Evolutionary conservation across 2,113 vertebrate genomes (phyloP), one percentile per base, ranked within the genome.

Genomic region (Austrofundulus limnaeus): DNA sequence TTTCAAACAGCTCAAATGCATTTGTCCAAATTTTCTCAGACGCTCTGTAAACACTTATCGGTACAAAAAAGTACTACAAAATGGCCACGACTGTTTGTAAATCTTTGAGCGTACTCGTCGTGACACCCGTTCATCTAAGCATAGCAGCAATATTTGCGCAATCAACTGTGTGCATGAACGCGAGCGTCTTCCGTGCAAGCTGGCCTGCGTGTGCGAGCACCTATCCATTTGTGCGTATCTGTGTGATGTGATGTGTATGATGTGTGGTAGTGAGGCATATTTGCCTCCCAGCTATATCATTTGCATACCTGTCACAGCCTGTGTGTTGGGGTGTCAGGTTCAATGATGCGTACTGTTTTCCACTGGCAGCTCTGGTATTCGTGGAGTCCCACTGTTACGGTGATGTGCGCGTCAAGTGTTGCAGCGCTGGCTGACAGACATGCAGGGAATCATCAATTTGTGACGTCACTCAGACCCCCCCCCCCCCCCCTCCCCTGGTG

Each of bases 281-380:
- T 82, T 87, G 72, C 84, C 87, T 83, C 70, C 61, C 34, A 78
- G 81, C 77, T 61, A 82, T 75, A 75, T 83, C 64, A 88, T 90
- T 87, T 91, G 85, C 86, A 89, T 88, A 85, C 78, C 83, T 83
- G 84, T 84, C 83, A 81, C 75, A 82, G 77, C 70, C 69, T 72
- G 74, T 85, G 84, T 67, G 61, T 53, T 75, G 79, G 64, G 10
- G 75, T 80, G 73, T 85, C 87, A 80, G 79, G 68, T 62, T 69
- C 74, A 85, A 50, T 84, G 81, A 87, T 72, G 82, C 82, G 64
- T 78, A 54, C 60, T 66, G 58, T 74, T 73, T 78, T 84, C 61
- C 48, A 69, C 46, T 69, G 75, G 83, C 81, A 81, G 84, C 62
- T 76, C 73, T 60, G 73, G 60, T 71, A 72, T 81, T 81, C 72